Base-by-base conservation (phyloP, 2,797 vertebrate genomes). In the Pseudocheirus occidentalis region DNA sequence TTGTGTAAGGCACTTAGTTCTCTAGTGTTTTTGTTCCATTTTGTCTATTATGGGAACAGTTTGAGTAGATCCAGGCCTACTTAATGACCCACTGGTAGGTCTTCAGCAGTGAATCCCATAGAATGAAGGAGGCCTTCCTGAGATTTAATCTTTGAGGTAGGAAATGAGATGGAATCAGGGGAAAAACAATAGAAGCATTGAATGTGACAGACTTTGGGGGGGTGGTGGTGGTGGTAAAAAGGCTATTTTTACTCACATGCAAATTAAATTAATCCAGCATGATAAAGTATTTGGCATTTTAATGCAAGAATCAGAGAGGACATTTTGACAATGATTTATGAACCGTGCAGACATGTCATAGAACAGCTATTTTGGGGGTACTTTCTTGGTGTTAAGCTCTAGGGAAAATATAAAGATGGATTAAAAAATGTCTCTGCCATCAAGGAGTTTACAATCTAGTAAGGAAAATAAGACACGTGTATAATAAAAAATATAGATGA, bases 241-340 rank as follows among this genome's bases (percentile, higher is more conserved):
- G 34, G 5, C 40, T 46, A 93, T 93, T 28, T 55, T 95, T 73
- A 54, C 90, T n/a, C 92, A 50, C 90, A 94, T 93, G 92, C 94
- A 94, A 91, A 66, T 73, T 89, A 94, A 95, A 91, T 90, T 62
- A 34, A 55, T 90, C 94, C 57, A 53, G 55, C 31, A 46, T 94
- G 29, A 93, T 92, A 59, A 81, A 13, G 5, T 93, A 54, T 90
- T 91, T 91, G 46, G 59, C 7, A 96, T 94, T 96, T 96, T 96
- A 55, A 91, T 93, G 92, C 46, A 91, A 90, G 55, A 92, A 40
- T 91, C 62, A 21, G 56, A 94, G 54, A 57, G 91, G 55, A 50
- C 28, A 52, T 93, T 95, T 92, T 40, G 55, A 53, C 95, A 95
- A 4, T 91, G 87, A 40, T 53, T 7, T 55, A 62, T 57, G 50